phyloP scores from a whole-genome alignment of 2,797 vertebrate genomes.

The Coccyzus lansbergi region DNA sequence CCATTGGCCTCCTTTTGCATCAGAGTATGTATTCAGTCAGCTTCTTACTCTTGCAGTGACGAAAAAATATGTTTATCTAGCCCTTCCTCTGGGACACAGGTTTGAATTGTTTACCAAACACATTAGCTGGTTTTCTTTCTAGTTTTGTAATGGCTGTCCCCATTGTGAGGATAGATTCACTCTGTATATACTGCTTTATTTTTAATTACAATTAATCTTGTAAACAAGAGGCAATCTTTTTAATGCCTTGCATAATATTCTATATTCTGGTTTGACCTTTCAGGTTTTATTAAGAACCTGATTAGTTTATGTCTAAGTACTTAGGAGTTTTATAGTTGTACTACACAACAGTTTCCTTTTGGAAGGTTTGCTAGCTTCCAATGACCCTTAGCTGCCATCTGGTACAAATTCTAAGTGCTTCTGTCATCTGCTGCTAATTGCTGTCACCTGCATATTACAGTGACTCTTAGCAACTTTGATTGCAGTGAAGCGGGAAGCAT shows the following conservation, averaged over 20 bases:
- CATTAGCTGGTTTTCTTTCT: not conserved
- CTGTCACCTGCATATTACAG: slow-evolving; percentile 89
- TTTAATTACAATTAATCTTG: slow-evolving; percentile 49
- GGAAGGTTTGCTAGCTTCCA: slow-evolving; percentile 70
- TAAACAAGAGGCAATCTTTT: slow-evolving; percentile 7
- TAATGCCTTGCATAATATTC: slow-evolving; percentile 36
- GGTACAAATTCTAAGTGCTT: slow-evolving; percentile 84
- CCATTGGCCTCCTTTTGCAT: not conserved
- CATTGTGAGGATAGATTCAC: not conserved
- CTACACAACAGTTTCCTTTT: slow-evolving; percentile 63
- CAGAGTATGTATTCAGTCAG: not conserved
- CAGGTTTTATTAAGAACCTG: slow-evolving; percentile 57
- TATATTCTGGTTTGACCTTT: slow-evolving; percentile 32
- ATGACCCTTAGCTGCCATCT: slow-evolving; percentile 89
- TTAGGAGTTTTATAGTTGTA: slow-evolving; percentile 56
- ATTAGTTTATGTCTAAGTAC: slow-evolving; percentile 64
- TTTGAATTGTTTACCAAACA: not conserved
- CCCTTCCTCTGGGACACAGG: not conserved
- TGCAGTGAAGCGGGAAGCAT: slow-evolving; percentile 59
- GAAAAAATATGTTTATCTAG: not conserved
- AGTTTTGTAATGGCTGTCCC: not conserved
- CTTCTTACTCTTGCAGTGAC: not conserved
- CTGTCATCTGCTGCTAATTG: slow-evolving; percentile 92
- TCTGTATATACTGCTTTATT: not conserved
- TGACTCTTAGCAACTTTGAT: slow-evolving; percentile 79